Base-by-base conservation (phyloP, 2,797 vertebrate species). In the Syngnathus acus region DNA sequence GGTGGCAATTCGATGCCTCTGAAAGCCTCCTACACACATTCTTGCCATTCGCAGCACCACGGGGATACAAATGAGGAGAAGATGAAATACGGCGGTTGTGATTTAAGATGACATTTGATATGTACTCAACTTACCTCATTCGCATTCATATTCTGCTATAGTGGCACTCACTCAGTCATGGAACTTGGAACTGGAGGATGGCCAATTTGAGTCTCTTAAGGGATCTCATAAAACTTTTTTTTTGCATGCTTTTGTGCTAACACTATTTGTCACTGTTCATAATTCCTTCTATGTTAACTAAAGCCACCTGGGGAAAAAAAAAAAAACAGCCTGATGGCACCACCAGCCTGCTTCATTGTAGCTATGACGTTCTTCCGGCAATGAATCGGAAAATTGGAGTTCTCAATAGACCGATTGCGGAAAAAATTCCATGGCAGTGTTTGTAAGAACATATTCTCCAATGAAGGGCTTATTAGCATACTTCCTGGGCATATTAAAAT, bases 21-120 rank as follows among this genome's bases (percentile, higher is more conserved):
- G 72, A 84, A 88, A 79, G 73, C 77, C 82, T 84, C 83, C 86
- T 82, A 85, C 84, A 80, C 88, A 87, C 86, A 90, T 88, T 89
- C 86, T 86, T 83, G 72, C 82, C 62, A 65, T 75, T 80, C 70
- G 63, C 82, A 66, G 69, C 51, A 66, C 59, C 71, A 84, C 78
- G 81, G 76, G 75, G 77, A 80, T 1, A 65, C 21, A 76, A 65
- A 39, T 54, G 47, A 39, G 77, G 76, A 71, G 74, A 51, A 64
- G 42, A 3, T 1, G 72, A 66, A 59, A 68, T 70, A 76, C 62
- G 66, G 65, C 78, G 65, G 65, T 78, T 82, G 68, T 76, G 66
- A 73, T 73, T 75, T 51, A 54, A 75, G 65, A 72, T 50, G 84
- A 79, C 53, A 89, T 75, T 62, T 1, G 77, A 89, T 85, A 84